phyloP scores from a whole-genome alignment of 2,888 invertebrate genomes.

The Hydriomena furcata region DNA sequence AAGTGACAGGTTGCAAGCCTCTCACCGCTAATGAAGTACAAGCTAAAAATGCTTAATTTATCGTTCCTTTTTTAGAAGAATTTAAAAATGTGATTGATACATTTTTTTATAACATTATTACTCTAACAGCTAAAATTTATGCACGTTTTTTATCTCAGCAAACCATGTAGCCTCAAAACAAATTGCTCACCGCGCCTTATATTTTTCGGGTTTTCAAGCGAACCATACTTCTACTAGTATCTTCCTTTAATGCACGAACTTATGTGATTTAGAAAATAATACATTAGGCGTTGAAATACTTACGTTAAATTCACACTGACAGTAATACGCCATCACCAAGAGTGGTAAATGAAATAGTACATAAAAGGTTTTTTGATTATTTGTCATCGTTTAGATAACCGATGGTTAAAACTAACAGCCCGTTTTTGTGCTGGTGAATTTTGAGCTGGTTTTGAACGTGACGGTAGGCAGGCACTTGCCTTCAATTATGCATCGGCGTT shows the following conservation, averaged over 20 bases:
- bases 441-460: constrained; percentile 31
- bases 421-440: constrained; percentile 3
- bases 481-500: constrained; percentile 80
- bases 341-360: too few species aligned
- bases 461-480: constrained; percentile 62
- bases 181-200: constrained; percentile 3
- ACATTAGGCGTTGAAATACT: constrained; percentile 46
- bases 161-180: constrained; percentile 6
- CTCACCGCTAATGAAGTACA: too few species aligned
- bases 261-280: constrained; percentile 49
- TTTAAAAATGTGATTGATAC: too few species aligned
- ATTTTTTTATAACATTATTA: too few species aligned
- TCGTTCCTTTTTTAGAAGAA: too few species aligned
- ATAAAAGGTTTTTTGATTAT: too few species aligned
- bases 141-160: constrained; percentile 3
- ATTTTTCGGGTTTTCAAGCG: constrained; percentile 2
- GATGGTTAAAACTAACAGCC: neutral
- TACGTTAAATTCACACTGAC: constrained; percentile 21
- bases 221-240: neutral
- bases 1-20: too few species aligned
- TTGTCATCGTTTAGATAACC: neutral
- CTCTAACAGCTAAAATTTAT: neutral
- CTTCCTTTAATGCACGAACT: neutral
- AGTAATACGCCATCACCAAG: neutral
- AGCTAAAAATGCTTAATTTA: too few species aligned